phyloP scores from a whole-genome alignment of 2,113 vertebrate genomes.

The Phocoena phocoena region DNA sequence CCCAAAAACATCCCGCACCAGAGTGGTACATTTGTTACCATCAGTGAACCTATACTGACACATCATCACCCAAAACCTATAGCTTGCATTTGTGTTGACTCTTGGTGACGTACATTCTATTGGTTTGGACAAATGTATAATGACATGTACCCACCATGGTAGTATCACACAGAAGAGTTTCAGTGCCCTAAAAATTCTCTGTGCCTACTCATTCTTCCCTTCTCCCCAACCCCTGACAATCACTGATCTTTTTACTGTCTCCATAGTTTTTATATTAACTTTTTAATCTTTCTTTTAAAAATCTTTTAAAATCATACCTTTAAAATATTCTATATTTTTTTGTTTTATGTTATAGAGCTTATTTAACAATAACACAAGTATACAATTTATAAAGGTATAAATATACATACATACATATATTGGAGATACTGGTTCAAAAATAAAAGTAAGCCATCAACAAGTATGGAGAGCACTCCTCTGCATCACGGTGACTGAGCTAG shows the following conservation, averaged over 20 bases:
- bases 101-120: not conserved
- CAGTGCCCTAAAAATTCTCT: not conserved
- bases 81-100: not conserved
- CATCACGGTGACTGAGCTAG: not conserved
- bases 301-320: not conserved
- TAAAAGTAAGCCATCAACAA: not conserved
- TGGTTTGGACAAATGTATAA: not conserved
- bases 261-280: not conserved
- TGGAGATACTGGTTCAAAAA: not conserved
- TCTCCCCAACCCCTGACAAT: not conserved
- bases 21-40: no score
- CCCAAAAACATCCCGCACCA: not conserved
- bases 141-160: not conserved
- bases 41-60: not conserved
- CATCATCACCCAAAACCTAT: not conserved
- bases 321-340: not conserved
- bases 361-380: not conserved
- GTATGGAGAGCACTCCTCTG: not conserved
- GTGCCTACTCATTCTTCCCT: not conserved
- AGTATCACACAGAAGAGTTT: not conserved
- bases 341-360: not conserved
- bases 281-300: not conserved
- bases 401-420: not conserved
- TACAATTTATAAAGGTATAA: not conserved
- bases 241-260: not conserved